phyloP scores from a whole-genome alignment of 2,113 vertebrate genomes.

The Megaptera novaeangliae region DNA sequence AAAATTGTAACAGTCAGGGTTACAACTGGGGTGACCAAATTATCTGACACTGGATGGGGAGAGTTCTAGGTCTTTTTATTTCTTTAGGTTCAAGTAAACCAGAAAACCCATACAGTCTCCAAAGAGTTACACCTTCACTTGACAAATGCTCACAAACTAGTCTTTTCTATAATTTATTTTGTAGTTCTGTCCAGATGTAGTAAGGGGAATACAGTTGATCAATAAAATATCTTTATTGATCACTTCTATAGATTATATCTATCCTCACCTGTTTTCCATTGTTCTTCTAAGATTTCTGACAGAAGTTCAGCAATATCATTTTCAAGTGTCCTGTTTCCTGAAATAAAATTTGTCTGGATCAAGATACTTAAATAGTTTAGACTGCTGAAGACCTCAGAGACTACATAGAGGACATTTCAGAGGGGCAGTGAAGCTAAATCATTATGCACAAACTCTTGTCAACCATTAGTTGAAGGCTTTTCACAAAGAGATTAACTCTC shows the following conservation, averaged over 20 bases:
- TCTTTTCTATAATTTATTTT: neutral
- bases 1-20: neutral
- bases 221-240: neutral
- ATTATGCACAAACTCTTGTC: neutral
- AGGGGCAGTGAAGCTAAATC: neutral
- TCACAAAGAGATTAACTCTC: neutral
- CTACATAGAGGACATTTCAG: neutral
- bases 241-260: neutral
- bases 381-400: neutral
- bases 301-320: neutral
- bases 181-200: neutral
- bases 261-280: neutral
- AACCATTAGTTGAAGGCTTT: neutral
- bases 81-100: neutral
- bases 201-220: neutral
- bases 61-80: neutral
- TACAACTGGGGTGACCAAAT: neutral
- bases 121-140: neutral
- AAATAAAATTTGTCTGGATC: neutral
- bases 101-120: neutral
- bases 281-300: neutral
- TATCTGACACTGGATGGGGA: neutral
- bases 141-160: neutral
- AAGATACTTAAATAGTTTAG: neutral
- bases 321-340: neutral